Percentiles rank a stretch among this genome's conserved stretches.
These are phyloP conservation scores for Ptychoptera albimana DNA, from an alignment of 2,888 invertebrate genomes.

Conservation along the genomic window DNA sequence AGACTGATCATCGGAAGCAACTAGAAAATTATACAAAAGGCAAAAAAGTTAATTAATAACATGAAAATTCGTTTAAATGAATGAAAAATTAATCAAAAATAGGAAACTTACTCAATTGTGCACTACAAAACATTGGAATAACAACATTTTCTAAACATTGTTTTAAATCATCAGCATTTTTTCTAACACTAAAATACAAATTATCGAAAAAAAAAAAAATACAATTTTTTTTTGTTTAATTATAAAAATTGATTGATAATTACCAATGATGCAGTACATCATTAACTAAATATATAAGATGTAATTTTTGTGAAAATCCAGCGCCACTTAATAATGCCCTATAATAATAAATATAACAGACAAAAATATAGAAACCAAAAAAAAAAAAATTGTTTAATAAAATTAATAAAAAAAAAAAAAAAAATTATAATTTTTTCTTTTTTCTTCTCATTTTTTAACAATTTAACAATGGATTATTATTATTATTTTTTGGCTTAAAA, in stretches of 20 bases:
- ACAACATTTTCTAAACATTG: slow-evolving; percentile 88
- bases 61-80: slow-evolving; percentile 1
- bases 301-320: slow-evolving; percentile 81
- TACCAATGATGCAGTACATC: slow-evolving; percentile 97
- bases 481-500: background rate
- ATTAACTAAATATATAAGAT: slow-evolving; percentile 96
- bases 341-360: slow-evolving; percentile 30
- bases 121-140: slow-evolving; percentile 95
- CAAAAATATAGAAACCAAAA: background rate
- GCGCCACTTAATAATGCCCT: slow-evolving; percentile 45
- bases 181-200: slow-evolving; percentile 65
- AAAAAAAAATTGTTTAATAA: background rate
- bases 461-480: background rate
- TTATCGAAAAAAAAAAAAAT: slow-evolving; percentile 12
- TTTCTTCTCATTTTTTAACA: background rate
- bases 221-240: slow-evolving; percentile 28
- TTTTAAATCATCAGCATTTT: slow-evolving; percentile 86
- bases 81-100: slow-evolving; percentile 4
- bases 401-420: slow-evolving; percentile 1
- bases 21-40: slow-evolving; percentile 31
- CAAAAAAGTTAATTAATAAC: slow-evolving; percentile 1
- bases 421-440: background rate
- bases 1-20: slow-evolving; percentile 74
- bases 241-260: slow-evolving; percentile 27
- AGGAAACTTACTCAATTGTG: slow-evolving; percentile 52